phyloP scores from a whole-genome alignment of 2,888 invertebrate species.

The Nasonovia ribisnigri region DNA sequence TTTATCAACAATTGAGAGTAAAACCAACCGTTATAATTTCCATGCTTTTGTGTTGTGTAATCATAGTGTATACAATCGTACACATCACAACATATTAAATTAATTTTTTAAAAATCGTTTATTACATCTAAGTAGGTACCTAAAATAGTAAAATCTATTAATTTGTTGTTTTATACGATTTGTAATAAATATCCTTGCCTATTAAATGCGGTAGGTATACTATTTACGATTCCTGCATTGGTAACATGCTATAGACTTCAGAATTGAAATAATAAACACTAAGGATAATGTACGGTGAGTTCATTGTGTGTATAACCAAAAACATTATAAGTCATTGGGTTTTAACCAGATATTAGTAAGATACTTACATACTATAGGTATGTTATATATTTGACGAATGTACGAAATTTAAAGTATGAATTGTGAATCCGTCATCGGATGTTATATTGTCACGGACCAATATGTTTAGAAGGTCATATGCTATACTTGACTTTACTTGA shows the following conservation, averaged over 20 bases:
- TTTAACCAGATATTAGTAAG: constrained; percentile 38
- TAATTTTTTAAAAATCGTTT: background rate
- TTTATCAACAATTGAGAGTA: background rate
- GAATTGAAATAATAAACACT: background rate
- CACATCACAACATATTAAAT: background rate
- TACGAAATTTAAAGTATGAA: background rate
- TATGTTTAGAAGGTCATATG: constrained; percentile 20
- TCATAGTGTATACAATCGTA: background rate
- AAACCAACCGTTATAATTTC: background rate
- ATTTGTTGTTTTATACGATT: background rate
- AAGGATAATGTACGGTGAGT: background rate
- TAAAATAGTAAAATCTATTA: background rate
- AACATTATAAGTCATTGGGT: background rate
- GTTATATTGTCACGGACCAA: constrained; percentile 13
- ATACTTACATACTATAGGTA: background rate
- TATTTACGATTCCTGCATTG: background rate
- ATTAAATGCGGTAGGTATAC: background rate
- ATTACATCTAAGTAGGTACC: background rate
- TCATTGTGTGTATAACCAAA: background rate
- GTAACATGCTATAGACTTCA: background rate
- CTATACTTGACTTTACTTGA: constrained; percentile 39
- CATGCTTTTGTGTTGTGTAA: background rate
- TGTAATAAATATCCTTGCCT: background rate
- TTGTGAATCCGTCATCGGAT: background rate
- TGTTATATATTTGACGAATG: background rate